Evolutionary conservation across 2,888 invertebrate genomes (phyloP), one percentile per base, ranked within the genome.

Genomic region (Bembecia ichneumoniformis): DNA sequence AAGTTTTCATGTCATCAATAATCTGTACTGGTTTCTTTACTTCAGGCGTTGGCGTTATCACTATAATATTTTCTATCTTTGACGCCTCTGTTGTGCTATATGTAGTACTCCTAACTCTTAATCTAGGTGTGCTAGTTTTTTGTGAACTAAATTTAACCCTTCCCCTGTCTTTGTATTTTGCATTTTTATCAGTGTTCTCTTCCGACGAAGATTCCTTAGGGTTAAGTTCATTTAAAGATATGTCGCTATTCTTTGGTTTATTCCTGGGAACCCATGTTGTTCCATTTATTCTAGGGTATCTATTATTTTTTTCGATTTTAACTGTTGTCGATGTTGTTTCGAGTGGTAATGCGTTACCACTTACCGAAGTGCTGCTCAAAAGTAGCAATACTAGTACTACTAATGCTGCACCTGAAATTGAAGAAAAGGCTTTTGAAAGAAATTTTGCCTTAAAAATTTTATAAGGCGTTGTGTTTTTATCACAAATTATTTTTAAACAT

Each of bases 91-190:
- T 17, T 16, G 45, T 20, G 10, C 46, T 49, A 20, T 15, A 43
- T 13, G 45, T 44, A 11, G 15, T 44, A 15, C 11, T 11, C 51
- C 60, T 67, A 1, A 59, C 55, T 55, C 74, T 68, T 62, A 72
- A 70, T 34, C 62, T 54, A 47, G 67, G 51, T 48, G 84, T 79
- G 9, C 66, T 74, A 11, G 78, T 63, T 62, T 76, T 80, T 53
- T 69, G 66, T 10, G 77, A 47, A 35, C 68, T 62, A 49, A 71
- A 87, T 55, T 72, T 68, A 0, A 83, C 71, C 61, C 80, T 82
- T 77, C 87, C 87, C 56, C 87, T 74, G 49, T 80, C 74, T 65
- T 84, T 87, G 55, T 83, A 82, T 71, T 84, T 87, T n/a, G 77
- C 79, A 64, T 86, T 84, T 64, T 83, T 82, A 35, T 84, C 84